Evolutionary conservation across 2,888 invertebrate genomes (phyloP).

Genomic region (Metopia argyrocephala): DNA sequence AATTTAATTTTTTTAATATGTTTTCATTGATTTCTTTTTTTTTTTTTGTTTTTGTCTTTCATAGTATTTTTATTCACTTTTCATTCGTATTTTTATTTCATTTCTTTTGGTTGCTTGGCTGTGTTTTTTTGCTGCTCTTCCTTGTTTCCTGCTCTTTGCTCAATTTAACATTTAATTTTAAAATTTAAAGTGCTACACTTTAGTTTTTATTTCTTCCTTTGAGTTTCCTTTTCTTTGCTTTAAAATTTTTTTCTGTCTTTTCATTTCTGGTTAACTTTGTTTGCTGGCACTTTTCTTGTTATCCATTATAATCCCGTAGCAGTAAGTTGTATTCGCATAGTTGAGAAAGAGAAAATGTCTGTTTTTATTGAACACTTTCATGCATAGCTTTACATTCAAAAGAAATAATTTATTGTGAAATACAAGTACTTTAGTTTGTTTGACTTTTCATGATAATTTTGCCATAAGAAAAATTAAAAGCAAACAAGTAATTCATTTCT

Average conservation of each 20-base stretch:
- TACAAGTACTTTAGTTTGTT: not conserved
- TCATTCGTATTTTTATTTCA: not conserved
- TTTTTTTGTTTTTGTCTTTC: not conserved
- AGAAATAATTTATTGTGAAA: not conserved
- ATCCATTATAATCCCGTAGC: slow-evolving; percentile 38
- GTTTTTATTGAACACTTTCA: no score
- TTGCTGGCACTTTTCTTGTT: slow-evolving; percentile 42
- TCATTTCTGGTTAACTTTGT: not conserved
- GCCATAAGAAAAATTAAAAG: not conserved
- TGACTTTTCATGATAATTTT: not conserved
- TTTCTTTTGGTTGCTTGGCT: not conserved
- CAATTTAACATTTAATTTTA: slow-evolving; percentile 39
- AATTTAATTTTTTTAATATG: no score
- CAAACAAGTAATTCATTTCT: no score
- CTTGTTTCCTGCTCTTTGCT: slow-evolving; percentile 8
- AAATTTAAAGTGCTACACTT: slow-evolving; percentile 32
- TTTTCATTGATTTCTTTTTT: not conserved
- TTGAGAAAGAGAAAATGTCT: no score
- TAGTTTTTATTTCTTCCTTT: slow-evolving; percentile 20
- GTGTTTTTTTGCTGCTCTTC: not conserved
- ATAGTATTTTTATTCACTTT: not conserved
- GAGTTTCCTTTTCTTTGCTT: slow-evolving; percentile 9
- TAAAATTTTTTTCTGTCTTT: not conserved
- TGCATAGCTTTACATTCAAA: no score
- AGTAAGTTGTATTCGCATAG: not conserved